Conservation (phyloP, 2,797 vertebrate species). For the Galagoides demidoff region DNA sequence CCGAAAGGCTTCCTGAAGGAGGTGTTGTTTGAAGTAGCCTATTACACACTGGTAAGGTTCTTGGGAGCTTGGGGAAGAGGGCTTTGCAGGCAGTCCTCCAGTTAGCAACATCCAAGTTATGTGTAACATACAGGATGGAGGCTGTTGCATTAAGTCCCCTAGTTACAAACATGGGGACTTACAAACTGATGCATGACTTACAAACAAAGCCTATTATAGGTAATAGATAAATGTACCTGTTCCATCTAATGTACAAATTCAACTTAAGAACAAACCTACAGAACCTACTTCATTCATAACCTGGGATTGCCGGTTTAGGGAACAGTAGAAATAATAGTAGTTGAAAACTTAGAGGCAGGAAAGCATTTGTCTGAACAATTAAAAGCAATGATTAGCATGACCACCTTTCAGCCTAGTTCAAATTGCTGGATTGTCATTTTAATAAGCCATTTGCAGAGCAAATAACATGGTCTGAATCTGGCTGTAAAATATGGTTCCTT, state of each 20-base stretch:
- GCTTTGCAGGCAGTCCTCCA: neutral
- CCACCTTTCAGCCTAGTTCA: neutral
- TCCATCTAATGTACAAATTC: too few relatives aligned
- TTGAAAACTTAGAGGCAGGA: neutral
- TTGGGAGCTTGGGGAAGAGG: neutral
- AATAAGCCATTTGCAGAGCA: neutral
- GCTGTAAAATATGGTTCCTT: neutral
- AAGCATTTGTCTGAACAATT: neutral
- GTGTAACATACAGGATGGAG: too few relatives aligned
- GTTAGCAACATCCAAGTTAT: too few relatives aligned
- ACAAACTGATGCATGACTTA: too few relatives aligned
- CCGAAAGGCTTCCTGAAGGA: neutral
- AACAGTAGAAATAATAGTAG: neutral
- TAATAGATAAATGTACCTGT: too few relatives aligned
- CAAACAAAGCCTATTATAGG: too few relatives aligned
- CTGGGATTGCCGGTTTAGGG: neutral
- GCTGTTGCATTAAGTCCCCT: too few relatives aligned
- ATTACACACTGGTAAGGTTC: neutral
- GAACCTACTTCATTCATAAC: too few relatives aligned
- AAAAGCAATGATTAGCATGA: neutral
- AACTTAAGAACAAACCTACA: too few relatives aligned
- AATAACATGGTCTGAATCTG: neutral
- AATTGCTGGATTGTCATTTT: neutral
- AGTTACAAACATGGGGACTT: too few relatives aligned
- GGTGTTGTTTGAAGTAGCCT: neutral